Evolutionary conservation across 2,797 vertebrate genomes (phyloP), one percentile per base, ranked within the genome.

Genomic region (Eidolon dupreanum): DNA sequence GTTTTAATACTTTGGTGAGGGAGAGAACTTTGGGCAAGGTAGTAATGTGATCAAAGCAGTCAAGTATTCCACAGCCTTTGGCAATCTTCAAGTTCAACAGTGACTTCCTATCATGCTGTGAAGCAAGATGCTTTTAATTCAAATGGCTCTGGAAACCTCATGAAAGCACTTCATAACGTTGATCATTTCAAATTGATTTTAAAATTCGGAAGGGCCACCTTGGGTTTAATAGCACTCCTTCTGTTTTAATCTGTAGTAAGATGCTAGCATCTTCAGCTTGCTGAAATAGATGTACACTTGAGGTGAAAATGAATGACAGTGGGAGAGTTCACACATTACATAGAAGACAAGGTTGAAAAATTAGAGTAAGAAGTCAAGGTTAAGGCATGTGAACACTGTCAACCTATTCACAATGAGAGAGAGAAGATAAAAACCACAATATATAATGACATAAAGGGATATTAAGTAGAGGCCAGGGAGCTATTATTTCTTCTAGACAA

Each of bases 171-270:
- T 87, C 78, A 88, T 98, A 95, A 95, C 55, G 41, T 77, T 90
- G 93, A 94, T 97, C 78, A 97, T 98, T 96, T 83, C 66, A 51
- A 93, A 96, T 20, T 94, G 91, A 95, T 97, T 97, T 98, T 96
- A 96, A 97, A 98, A 96, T 97, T 96, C 89, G 79, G 16, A 98
- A 94, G 28, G 53, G 66, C 71, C 31, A 85, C 17, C 53, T 84
- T 82, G 84, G 81, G 65, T 75, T 98, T 95, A 97, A 97, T 16
- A 93, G 65, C 1, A 61, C 20, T 36, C 93, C 15, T 0, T 97
- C 91, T 70, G 13, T 94, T 97, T 98, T 95, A 97, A 95, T 78
- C 36, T 96, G 55, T 41, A 94, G 90, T 65, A 85, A 71, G 17
- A 89, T 97, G 94, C 79, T 77, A 70, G 85, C 8, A 74, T 51